These are phyloP conservation scores for Meandrina meandrites DNA, from an alignment of 92 coral and sea anemone genomes.

Conservation along the genomic window DNA sequence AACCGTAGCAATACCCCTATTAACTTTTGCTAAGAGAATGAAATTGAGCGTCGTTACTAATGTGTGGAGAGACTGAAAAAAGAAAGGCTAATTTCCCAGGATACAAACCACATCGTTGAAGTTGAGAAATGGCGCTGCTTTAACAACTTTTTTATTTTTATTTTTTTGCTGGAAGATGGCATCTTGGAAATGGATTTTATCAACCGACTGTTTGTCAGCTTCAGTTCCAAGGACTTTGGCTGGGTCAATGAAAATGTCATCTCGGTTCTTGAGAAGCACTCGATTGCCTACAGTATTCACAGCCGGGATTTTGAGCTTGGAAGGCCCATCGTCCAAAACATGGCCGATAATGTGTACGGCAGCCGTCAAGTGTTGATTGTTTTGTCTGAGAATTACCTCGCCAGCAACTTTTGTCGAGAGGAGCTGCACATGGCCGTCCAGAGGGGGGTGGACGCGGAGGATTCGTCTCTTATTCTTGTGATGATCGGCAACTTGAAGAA, in stretches of 20 bases:
- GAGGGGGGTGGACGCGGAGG: too few relatives aligned
- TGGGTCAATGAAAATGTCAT: conserved; percentile 51
- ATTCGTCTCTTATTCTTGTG: conserved; percentile 40
- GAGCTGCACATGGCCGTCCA: too few relatives aligned
- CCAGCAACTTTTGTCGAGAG: too few relatives aligned
- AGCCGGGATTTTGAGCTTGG: conserved; percentile 66
- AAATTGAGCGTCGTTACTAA: too few relatives aligned
- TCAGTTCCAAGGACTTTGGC: conserved; percentile 45
- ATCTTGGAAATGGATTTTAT: background rate
- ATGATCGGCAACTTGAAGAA: conserved; percentile 42
- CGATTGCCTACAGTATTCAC: conserved; percentile 42
- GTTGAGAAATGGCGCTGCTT: too few relatives aligned
- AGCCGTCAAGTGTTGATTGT: conserved; percentile 43
- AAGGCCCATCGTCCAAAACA: conserved; percentile 49
- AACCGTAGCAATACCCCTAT: too few relatives aligned
- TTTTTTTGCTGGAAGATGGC: background rate
- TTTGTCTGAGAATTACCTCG: too few relatives aligned
- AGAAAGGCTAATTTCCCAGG: background rate
- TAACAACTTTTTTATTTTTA: background rate
- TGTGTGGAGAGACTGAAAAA: too few relatives aligned
- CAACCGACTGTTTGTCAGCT: conserved; percentile 41
- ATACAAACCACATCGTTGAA: background rate
- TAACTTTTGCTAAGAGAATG: too few relatives aligned
- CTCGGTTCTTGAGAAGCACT: conserved; percentile 44
- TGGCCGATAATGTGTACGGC: conserved; percentile 59